Conservation (phyloP, 2,113 vertebrate genomes). For the Stomatorhinus ivindoensis region DNA sequence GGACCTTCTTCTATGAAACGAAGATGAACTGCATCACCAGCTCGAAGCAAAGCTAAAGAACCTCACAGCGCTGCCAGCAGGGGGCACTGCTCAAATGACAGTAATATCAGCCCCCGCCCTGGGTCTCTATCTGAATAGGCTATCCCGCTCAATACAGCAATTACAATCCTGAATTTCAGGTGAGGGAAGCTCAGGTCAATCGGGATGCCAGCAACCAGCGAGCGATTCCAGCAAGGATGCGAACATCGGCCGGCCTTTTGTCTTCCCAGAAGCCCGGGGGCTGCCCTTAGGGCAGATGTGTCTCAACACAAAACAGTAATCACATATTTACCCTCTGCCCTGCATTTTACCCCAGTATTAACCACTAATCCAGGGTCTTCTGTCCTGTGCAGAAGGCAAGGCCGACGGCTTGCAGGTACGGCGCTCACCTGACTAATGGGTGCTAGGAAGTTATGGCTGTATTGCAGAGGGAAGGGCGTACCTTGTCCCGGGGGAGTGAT, state of each 20-base stretch:
- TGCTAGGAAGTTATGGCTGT: background rate
- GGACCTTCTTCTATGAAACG: background rate
- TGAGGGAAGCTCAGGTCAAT: background rate
- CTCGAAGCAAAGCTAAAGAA: background rate
- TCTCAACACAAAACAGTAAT: background rate
- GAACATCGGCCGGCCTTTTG: background rate
- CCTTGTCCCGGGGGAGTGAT: slow-evolving; percentile 97
- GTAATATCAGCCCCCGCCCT: slow-evolving; percentile 12
- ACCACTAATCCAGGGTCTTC: background rate
- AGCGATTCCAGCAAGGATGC: background rate
- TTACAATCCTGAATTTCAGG: background rate
- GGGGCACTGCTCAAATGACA: slow-evolving; percentile 41
- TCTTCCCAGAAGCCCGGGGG: background rate
- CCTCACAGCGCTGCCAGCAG: slow-evolving; percentile 38
- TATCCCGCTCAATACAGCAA: background rate
- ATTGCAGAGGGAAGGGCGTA: slow-evolving; percentile 37
- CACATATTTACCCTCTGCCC: background rate
- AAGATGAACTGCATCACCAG: background rate
- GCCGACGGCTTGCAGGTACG: background rate
- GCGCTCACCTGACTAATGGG: background rate
- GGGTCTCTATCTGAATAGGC: background rate
- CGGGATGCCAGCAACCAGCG: background rate
- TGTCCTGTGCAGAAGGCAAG: background rate
- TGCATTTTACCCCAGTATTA: background rate
- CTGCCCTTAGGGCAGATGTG: background rate